Base-by-base conservation (phyloP, 23 tunicate genomes). In the Botrylloides violaceus region DNA sequence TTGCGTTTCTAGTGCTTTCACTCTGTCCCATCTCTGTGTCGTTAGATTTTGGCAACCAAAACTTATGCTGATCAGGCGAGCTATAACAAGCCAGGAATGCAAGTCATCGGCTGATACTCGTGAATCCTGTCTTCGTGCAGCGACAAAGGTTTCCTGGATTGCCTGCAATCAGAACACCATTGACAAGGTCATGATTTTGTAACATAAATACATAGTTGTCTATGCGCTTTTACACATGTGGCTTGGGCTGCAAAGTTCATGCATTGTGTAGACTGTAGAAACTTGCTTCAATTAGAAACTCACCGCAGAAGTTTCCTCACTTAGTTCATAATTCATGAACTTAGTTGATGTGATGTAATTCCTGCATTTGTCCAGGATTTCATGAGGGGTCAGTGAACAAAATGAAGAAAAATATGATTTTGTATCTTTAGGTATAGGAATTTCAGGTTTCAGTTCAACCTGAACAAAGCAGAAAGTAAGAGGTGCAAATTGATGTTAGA, bases 121-220 rank as follows among this genome's bases (percentile, higher is more conserved):
- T 20, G 62, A 32, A 29, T 64, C 65, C 21, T 3, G 71, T 66
- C 58, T 79, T 19, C 94, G 80, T 1, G 81, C 76, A 2, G 85
- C 32, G 2, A 85, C 94, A 75, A 85, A 85, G 73, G 79, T 84
- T 50, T 85, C 70, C 60, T 85, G 86, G 39, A 85, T 85, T 12
- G 39, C 50, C 92, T 84, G 50, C 32, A 21, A 71, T 15, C 12
- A 61, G 21, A 68, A 28, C n/a, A 35, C 29, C 29, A 29, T n/a
- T n/a, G n/a, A n/a, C n/a, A n/a, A n/a, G n/a, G n/a, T n/a, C n/a
- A n/a, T 59, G 65, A 15, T n/a, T n/a, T n/a, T n/a, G n/a, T n/a
- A n/a, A n/a, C n/a, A n/a, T n/a, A n/a, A n/a, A n/a, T n/a, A n/a
- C n/a, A n/a, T n/a, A n/a, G n/a, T n/a, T n/a, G n/a, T n/a, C n/a